Evolutionary conservation across 1,140 invertebrate genomes (phyloP).

Genomic region (Alviniconcha marisindica): DNA sequence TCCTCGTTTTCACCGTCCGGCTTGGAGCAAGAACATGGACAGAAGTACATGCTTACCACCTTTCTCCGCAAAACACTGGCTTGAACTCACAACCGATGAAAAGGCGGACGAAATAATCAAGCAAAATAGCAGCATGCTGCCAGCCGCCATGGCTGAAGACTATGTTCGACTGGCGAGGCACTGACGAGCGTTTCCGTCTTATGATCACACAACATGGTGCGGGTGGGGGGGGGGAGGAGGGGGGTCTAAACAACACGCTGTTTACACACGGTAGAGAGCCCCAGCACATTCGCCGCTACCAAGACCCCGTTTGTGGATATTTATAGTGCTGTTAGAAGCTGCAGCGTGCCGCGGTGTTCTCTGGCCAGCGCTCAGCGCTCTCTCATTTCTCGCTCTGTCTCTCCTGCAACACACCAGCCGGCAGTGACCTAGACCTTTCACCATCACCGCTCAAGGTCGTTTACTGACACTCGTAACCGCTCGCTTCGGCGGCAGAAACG

Average conservation of each 20-base stretch:
- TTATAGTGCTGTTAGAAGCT: neutral
- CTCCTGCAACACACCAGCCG: neutral
- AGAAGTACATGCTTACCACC: slow-evolving; percentile 32
- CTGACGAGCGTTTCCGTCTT: neutral
- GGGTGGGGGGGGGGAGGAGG: neutral
- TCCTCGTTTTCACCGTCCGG: slow-evolving; percentile 44
- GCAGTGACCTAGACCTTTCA: neutral
- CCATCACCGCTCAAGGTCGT: slow-evolving; percentile 36
- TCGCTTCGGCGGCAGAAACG: neutral
- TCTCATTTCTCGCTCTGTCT: neutral
- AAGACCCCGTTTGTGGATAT: neutral
- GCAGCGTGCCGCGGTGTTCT: neutral
- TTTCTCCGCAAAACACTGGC: neutral
- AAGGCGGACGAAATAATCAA: neutral
- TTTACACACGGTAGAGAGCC: neutral
- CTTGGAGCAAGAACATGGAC: slow-evolving; percentile 44
- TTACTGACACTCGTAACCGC: neutral
- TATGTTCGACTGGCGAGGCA: neutral
- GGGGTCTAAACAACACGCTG: neutral
- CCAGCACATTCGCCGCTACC: neutral
- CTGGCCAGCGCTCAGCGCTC: neutral
- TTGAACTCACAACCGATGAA: neutral
- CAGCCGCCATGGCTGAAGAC: neutral
- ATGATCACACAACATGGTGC: neutral
- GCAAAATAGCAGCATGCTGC: neutral